Conservation (phyloP, 1,140 invertebrate genomes). For the Drosophila lini region DNA sequence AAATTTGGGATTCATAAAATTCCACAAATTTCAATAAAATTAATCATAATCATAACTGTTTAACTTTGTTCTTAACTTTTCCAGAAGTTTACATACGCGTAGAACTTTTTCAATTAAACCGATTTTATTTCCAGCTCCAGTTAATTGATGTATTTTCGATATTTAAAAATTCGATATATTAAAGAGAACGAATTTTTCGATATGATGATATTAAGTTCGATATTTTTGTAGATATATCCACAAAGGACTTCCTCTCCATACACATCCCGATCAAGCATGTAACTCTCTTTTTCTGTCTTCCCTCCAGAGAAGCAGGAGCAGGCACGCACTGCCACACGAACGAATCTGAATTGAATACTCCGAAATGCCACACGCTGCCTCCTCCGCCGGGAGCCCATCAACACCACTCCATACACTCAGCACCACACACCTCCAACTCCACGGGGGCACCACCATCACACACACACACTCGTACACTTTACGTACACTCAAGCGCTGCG, state of each 20-base stretch:
- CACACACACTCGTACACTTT: neutral
- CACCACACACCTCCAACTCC: constrained; percentile 30
- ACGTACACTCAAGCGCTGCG: constrained; percentile 57
- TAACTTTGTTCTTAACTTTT: no score
- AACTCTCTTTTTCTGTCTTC: constrained; percentile 27
- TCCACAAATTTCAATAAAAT: no score
- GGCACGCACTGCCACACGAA: constrained; percentile 21
- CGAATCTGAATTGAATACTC: constrained; percentile 57
- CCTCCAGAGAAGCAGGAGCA: constrained; percentile 36
- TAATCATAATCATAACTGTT: no score
- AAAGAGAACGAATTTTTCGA: neutral
- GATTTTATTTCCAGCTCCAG: no score
- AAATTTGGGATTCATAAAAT: no score
- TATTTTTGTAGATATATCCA: neutral
- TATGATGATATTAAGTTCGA: no score
- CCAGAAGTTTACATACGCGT: no score
- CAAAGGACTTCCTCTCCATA: neutral
- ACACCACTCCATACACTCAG: constrained; percentile 43
- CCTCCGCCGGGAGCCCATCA: constrained; percentile 17
- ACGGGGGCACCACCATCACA: constrained; percentile 11
- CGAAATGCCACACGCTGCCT: constrained; percentile 46
- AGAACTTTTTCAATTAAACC: no score
- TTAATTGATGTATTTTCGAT: neutral
- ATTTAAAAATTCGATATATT: neutral
- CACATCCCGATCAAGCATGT: constrained; percentile 15